Evolutionary conservation across 2,888 invertebrate genomes (phyloP), one percentile per base, ranked within the genome.

Genomic region (Lepidochitona cinerea): DNA sequence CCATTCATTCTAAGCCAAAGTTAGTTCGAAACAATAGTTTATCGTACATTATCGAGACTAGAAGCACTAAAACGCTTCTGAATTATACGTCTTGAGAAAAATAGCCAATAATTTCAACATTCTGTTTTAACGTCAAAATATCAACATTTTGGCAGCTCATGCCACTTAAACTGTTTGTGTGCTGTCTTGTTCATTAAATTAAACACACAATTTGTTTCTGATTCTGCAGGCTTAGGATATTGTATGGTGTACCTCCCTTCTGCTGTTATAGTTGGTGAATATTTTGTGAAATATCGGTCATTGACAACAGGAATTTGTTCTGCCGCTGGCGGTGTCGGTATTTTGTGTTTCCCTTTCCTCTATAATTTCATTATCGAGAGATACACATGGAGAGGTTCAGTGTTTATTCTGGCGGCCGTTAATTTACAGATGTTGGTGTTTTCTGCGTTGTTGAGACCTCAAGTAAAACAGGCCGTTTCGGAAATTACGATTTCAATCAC

Each of bases 301-400:
- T 68, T 87, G 29, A 82, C 87, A 18, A 85, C 87, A 36, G 87
- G 86, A 7, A 78, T 87, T 14, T 85, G 83, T 7, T 85, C 86
- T 0, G 82, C 84, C 52, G 88, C 87, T 0, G 86, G 84, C 5
- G 86, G 85, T 26, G 66, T 87, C 12, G 87, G 87, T 14, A 77
- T 78, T n/a, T 79, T 85, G 7, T 66, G 87, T 14, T 85, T 86
- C 70, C 86, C 87, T 1, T 81, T 85, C 9, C 41, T 87, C 23
- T 73, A 82, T 7, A 81, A 83, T 59, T 70, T 79, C 12, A 80
- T 87, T 12, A 87, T 87, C 35, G 76, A 83, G 41, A 68, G 78
- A 33, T 87, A 84, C 71, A 81, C 85, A 12, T 88, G 88, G 88
- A 80, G 83, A 59, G 86, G 86, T 23, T 86, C 87, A 0, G 53